Evolutionary conservation across 2,113 vertebrate genomes (phyloP), one percentile per base, ranked within the genome.

Genomic region (Chinchilla lanigera): DNA sequence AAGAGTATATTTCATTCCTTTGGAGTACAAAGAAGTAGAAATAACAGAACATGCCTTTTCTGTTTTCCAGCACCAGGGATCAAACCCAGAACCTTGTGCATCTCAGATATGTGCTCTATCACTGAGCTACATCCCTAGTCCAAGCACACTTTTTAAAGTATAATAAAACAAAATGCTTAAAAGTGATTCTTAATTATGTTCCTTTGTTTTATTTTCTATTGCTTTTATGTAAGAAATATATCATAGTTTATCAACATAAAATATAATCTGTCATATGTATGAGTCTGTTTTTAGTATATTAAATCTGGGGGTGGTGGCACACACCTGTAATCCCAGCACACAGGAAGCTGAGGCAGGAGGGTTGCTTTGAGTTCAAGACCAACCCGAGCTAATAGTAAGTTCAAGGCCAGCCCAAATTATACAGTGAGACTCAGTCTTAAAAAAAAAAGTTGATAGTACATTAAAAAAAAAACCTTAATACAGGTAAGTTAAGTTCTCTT

Each of bases 201-300:
- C 7, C 33, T 38, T 84, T 50, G 30, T 89, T 83, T 60, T 91
- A 56, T 41, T 65, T 67, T 75, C 28, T 73, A 44, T 82, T 88
- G n/a, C 7, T 92, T 94, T 93, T 35, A 96, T 69, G 5, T n/a
- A 61, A 71, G 71, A 93, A 85, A 86, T 44, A 80, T 4, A 60
- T 30, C 52, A 26, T 22, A 75, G 28, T 38, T 80, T 85, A 69
- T 52, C 35, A 71, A 41, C 14, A 44, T 80, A 69, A 80, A 89
- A 80, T 96, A 38, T 14, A 77, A 83, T 89, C 54, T 47, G 44
- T 47, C 30, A 71, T 17, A 86, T 71, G 61, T 5, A 81, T 4
- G 17, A 86, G 52, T 82, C 54, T 93, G 60, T 33, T 81, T 65
- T 63, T 94, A 73, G 33, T 17, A 90, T 63, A 73, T 63, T 81